A percentile compares a stretch with the other conserved stretches of the same genome.
Evolutionary conservation across 2,888 invertebrate species (phyloP).

Genomic region (Xanthia icteritia): DNA sequence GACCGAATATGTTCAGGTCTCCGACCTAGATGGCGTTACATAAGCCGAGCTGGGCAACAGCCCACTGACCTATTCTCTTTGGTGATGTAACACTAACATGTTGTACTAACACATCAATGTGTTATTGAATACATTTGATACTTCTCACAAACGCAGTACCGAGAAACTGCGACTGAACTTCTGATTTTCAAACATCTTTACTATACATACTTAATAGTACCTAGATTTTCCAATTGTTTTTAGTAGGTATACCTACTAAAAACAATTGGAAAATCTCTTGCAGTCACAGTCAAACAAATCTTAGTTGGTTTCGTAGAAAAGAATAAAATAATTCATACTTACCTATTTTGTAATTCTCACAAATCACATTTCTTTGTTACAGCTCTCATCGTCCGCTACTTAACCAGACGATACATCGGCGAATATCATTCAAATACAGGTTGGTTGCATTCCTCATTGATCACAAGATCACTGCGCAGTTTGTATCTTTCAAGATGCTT

Average conservation of each 20-base stretch:
- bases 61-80: constrained; percentile 75
- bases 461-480: constrained; percentile 13
- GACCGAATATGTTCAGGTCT: constrained; percentile 65
- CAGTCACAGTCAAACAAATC: not conserved
- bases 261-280: constrained; percentile 20
- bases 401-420: constrained; percentile 94
- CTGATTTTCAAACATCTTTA: constrained; percentile 24
- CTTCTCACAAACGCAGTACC: constrained; percentile 6
- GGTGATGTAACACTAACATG: constrained; percentile 75
- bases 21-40: constrained; percentile 73
- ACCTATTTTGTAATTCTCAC: not conserved
- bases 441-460: constrained; percentile 76
- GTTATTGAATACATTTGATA: constrained; percentile 23
- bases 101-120: constrained; percentile 62
- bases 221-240: no score
- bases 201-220: not conserved
- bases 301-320: not conserved
- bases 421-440: constrained; percentile 95
- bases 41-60: constrained; percentile 71
- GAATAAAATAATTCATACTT: constrained; percentile 1
- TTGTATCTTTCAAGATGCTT: constrained; percentile 45
- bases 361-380: constrained; percentile 74
- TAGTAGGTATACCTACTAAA: constrained; percentile 1
- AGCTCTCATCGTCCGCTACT: constrained; percentile 94
- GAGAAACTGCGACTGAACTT: constrained; percentile 31